Percentiles rank a stretch among this genome's conserved stretches.
Evolutionary conservation across 2,113 vertebrate species (phyloP).

Genomic region (Hippocampus abdominalis): DNA sequence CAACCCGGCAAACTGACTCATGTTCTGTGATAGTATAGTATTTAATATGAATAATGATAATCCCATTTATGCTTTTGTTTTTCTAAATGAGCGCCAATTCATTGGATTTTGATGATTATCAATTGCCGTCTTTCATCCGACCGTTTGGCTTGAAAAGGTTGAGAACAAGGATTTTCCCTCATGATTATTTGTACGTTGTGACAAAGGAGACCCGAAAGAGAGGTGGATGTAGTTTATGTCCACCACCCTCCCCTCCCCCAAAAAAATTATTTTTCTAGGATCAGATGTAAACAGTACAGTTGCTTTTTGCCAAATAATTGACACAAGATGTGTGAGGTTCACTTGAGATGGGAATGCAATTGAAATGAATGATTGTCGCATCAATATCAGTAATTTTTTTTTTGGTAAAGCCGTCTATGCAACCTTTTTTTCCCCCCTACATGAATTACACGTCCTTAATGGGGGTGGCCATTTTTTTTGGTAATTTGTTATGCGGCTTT

Average conservation of each 20-base stretch:
- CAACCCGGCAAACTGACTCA: conserved; percentile 32
- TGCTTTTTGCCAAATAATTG: conserved; percentile 69
- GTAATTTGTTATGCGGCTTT: conserved; percentile 42
- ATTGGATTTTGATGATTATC: conserved; percentile 20
- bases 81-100: conserved; percentile 31
- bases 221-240: background rate
- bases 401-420: conserved; percentile 87
- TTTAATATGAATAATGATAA: conserved; percentile 57
- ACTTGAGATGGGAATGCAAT: conserved; percentile 6
- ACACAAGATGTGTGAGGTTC: conserved; percentile 34
- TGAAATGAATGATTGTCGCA: conserved; percentile 16
- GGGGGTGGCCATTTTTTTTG: conserved; percentile 60
- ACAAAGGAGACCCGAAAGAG: conserved; percentile 15
- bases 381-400: conserved; percentile 41
- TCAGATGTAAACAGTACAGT: conserved; percentile 49
- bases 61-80: conserved; percentile 68
- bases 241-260: too few species aligned
- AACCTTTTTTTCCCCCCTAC: conserved; percentile 77
- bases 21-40: conserved; percentile 61
- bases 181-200: conserved; percentile 16
- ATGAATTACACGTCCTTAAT: background rate
- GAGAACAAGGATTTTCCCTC: conserved; percentile 15
- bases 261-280: conserved; percentile 64
- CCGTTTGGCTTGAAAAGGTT: conserved; percentile 20
- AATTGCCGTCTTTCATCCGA: background rate